These are phyloP conservation scores for Bovichtus diacanthus DNA, from an alignment of 2,797 vertebrate species.

Conservation along the genomic window DNA sequence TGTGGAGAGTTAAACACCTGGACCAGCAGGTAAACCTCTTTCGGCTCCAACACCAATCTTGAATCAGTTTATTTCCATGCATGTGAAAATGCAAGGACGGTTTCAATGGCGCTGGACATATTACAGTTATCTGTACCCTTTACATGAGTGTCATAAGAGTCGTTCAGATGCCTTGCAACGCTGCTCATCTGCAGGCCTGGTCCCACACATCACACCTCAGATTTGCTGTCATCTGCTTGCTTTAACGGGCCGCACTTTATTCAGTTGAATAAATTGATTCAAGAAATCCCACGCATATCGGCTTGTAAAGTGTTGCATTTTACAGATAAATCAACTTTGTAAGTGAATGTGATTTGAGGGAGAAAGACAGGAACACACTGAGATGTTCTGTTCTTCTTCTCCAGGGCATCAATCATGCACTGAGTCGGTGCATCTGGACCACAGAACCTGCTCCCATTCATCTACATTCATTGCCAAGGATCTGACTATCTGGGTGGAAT, in stretches of 20 bases:
- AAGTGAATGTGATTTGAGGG: slow-evolving; percentile 31
- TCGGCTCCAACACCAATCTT: not conserved
- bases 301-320: slow-evolving; percentile 3
- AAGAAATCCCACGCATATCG: not conserved
- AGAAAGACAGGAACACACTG: slow-evolving; percentile 18
- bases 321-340: slow-evolving; percentile 46
- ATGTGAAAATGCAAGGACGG: not conserved
- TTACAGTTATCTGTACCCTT: not conserved
- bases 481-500: not conserved
- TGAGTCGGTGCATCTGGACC: slow-evolving; percentile 48
- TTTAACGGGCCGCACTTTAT: slow-evolving; percentile 10
- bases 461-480: slow-evolving; percentile 12
- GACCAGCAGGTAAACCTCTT: slow-evolving; percentile 13
- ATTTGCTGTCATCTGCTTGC: not conserved
- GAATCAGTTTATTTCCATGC: not conserved
- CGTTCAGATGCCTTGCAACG: too few relatives aligned
- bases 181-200: not conserved
- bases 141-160: not conserved
- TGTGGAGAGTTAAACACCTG: slow-evolving; percentile 22
- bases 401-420: slow-evolving; percentile 50
- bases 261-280: slow-evolving; percentile 2
- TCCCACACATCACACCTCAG: not conserved
- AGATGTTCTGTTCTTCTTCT: slow-evolving; percentile 39
- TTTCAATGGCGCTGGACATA: not conserved
- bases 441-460: slow-evolving; percentile 41